Percentiles rank a stretch among this genome's conserved stretches.
phyloP scores from a whole-genome alignment of 2,888 invertebrate genomes.

The Drosophila maculinotata region DNA sequence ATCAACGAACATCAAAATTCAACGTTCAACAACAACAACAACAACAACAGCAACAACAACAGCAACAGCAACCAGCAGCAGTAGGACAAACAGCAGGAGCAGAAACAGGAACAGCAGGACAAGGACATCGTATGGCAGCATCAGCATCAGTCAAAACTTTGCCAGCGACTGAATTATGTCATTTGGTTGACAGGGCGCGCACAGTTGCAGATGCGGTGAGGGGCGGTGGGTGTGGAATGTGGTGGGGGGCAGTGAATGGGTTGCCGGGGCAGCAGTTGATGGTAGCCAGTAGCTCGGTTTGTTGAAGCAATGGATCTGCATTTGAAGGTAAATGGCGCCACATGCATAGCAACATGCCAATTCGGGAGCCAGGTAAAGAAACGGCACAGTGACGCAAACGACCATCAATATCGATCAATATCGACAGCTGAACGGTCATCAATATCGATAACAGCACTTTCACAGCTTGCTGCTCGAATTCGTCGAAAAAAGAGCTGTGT shows the following conservation, averaged over 20 bases:
- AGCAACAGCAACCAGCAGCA: slow-evolving; percentile 2
- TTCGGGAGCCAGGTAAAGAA: neutral
- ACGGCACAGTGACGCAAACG: slow-evolving; percentile 15
- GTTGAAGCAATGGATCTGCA: slow-evolving; percentile 39
- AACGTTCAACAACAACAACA: slow-evolving; percentile 65
- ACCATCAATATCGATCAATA: neutral
- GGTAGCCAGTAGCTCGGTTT: slow-evolving; percentile 17
- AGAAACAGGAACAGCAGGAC: slow-evolving; percentile 31
- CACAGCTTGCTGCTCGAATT: too few relatives aligned
- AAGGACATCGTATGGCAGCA: slow-evolving; percentile 47
- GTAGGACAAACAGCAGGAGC: slow-evolving; percentile 23
- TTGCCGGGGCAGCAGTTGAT: slow-evolving; percentile 11
- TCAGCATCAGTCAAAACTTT: slow-evolving; percentile 80
- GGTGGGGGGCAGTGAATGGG: neutral
- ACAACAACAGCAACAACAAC: slow-evolving; percentile 27
- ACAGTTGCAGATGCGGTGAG: slow-evolving; percentile 45
- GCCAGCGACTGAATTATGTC: slow-evolving; percentile 81
- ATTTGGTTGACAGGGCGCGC: slow-evolving; percentile 69
- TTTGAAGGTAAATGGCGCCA: slow-evolving; percentile 44
- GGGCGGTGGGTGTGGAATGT: neutral
- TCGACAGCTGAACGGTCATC: neutral
- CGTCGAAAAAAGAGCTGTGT: too few relatives aligned
- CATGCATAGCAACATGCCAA: slow-evolving; percentile 38
- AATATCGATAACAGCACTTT: too few relatives aligned
- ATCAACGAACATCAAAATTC: slow-evolving; percentile 79